Evolutionary conservation across 2,797 vertebrate genomes (phyloP).

Genomic region (Brachymystax lenok): DNA sequence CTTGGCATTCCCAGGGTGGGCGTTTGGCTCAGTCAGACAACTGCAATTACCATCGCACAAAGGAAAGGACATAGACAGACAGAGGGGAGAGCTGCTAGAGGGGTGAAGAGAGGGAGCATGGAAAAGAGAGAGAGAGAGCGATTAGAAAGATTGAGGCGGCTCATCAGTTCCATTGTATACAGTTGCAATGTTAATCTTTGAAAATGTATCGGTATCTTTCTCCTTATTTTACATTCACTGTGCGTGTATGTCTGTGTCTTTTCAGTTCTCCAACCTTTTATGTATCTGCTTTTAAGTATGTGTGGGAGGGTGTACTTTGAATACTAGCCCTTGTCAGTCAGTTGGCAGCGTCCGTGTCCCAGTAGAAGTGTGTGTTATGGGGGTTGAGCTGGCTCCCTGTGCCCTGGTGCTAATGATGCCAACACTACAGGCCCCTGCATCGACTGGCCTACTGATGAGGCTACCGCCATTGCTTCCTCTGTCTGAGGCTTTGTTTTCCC

Average conservation of each 20-base stretch:
- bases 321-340: conserved; percentile 53
- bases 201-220: no score
- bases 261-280: not conserved
- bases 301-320: conserved; percentile 53
- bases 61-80: not conserved
- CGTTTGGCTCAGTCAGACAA: not conserved
- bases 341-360: conserved; percentile 45
- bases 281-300: conserved; percentile 11
- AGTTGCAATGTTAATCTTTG: no score
- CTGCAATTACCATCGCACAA: not conserved
- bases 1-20: not conserved
- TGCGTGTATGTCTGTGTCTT: not conserved
- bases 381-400: not conserved
- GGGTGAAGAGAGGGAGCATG: not conserved
- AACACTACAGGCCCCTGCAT: not conserved
- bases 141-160: not conserved
- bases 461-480: not conserved
- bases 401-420: not conserved
- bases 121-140: not conserved
- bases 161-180: no score
- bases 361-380: conserved; percentile 4
- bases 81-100: not conserved
- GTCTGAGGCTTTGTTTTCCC: not conserved
- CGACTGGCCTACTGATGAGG: conserved; percentile 3
- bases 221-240: no score